Evolutionary conservation across 2,888 invertebrate species (phyloP), one percentile per base, ranked within the genome.

Genomic region (Epinotia bilunana): DNA sequence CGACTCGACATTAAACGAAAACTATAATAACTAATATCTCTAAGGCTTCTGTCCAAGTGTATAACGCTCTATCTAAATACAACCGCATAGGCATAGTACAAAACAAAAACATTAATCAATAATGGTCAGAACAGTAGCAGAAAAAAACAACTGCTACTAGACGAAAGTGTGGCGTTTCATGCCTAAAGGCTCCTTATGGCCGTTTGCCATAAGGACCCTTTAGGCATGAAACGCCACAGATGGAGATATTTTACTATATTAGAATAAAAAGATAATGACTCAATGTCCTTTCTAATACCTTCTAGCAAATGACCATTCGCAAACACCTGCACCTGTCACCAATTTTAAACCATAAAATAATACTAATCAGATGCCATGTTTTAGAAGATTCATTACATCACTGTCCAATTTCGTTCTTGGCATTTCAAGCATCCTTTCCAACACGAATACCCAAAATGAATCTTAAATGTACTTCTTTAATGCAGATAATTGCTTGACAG

Each of bases 361-460:
- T 84, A 88, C 87, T 86, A 88, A 91, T 90, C 85, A 84, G 85
- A 84, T 87, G 82, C 83, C 85, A 84, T 85, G 86, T 86, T 86
- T 83, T 83, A 84, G 79, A 88, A 88, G 86, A 91, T 88, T 89
- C 87, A 90, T 90, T 90, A 87, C 87, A n/a, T n/a, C 81, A 84
- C 81, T 82, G 84, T 83, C 83, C 83, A 82, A 83, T 81, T 83
- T 82, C 74, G 76, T 80, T 77, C 77, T 77, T 80, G 81, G 80
- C 77, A 83, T 83, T 83, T 82, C 74, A 33, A 72, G 23, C 69
- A 68, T 72, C 62, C 78, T 68, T 76, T 68, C 72, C 72, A 62
- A 18, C 23, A 20, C 13, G 23, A 63, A 57, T 76, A 43, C 63
- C 55, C 63, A 86, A 83, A 81, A 79, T 73, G 65, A 77, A 77